Evolutionary conservation across 2,888 invertebrate species (phyloP), one percentile per base, ranked within the genome.

Genomic region (Himalopsyche anomala): DNA sequence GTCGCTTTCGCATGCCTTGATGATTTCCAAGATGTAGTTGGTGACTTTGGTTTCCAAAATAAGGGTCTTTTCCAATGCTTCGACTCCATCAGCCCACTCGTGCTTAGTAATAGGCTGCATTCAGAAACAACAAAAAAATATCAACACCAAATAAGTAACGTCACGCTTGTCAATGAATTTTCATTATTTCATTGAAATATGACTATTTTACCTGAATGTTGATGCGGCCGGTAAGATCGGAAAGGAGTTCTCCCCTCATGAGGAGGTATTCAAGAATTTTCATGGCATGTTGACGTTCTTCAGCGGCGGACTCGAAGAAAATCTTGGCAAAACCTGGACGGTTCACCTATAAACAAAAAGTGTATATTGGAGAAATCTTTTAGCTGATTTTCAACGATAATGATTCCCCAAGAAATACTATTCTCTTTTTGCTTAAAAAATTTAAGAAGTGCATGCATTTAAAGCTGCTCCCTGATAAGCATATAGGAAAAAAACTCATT

Each of bases 241-340:
- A 36, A 15, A 87, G 80, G 28, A 86, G 69, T 89, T 96, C 94
- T 90, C 97, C 97, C 90, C 98, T 95, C 96, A 97, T 97, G 83
- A 97, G 94, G 87, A 98, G 92, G 91, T 98, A 98, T 88, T 97
- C 96, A 86, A 98, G 96, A 54, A 99, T 93, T 91, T 97, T 97
- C 90, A 96, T 95, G 1, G 97, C 98, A 90, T 99, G 98, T 86
- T 96, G 95, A 83, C 98, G 94, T 91, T 99, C 98, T 91, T 98
- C 98, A 15, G 94, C 94, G 0, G 97, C 97, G 0, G 96, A 94
- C 2, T 96, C 95, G 91, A 97, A 95, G 94, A 98, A 98, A 90
- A 97, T 92, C 89, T 98, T 96, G 5, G 97, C 95, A 90, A 98
- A 97, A 11, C 98, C 98, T 4, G 97, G 97, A 86, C 97, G 94